Conservation (phyloP, 2,797 vertebrate genomes). For the Anguilla megastoma region DNA sequence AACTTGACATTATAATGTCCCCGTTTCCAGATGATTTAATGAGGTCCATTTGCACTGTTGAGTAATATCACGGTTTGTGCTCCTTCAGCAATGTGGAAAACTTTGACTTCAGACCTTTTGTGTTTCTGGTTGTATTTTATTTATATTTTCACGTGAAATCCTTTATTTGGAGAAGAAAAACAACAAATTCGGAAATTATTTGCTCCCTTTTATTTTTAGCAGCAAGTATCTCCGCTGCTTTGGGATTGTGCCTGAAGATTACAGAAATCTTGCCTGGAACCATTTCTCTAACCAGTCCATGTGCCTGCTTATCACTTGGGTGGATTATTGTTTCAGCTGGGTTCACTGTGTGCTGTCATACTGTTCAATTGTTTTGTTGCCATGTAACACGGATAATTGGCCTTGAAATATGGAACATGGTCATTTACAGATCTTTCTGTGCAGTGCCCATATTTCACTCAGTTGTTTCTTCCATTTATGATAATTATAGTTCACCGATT, state of each 20-base stretch:
- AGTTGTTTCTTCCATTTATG: background rate
- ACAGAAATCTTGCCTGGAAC: slow-evolving; percentile 64
- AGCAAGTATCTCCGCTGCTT: slow-evolving; percentile 38
- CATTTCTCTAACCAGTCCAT: slow-evolving; percentile 35
- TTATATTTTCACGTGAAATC: background rate
- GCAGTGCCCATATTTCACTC: background rate
- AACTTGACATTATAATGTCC: background rate
- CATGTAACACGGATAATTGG: background rate
- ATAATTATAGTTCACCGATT: background rate
- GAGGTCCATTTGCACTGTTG: background rate
- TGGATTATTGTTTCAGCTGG: slow-evolving; percentile 20
- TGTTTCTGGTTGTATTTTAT: background rate
- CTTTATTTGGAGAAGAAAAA: slow-evolving; percentile 1
- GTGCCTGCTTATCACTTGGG: slow-evolving; percentile 14
- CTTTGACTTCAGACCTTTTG: background rate
- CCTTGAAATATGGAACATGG: slow-evolving; percentile 26
- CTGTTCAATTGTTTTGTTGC: slow-evolving; percentile 33
- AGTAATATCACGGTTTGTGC: background rate
- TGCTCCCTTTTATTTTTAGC: slow-evolving; percentile 20
- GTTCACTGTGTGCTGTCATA: slow-evolving; percentile 1
- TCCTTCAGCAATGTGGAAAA: background rate
- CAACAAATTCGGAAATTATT: slow-evolving; percentile 18
- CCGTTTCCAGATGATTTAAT: background rate
- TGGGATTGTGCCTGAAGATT: slow-evolving; percentile 49
- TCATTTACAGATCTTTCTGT: slow-evolving; percentile 27